Evolutionary conservation across 2,888 invertebrate genomes (phyloP), one percentile per base, ranked within the genome.

Genomic region (Latrodectus hesperus): DNA sequence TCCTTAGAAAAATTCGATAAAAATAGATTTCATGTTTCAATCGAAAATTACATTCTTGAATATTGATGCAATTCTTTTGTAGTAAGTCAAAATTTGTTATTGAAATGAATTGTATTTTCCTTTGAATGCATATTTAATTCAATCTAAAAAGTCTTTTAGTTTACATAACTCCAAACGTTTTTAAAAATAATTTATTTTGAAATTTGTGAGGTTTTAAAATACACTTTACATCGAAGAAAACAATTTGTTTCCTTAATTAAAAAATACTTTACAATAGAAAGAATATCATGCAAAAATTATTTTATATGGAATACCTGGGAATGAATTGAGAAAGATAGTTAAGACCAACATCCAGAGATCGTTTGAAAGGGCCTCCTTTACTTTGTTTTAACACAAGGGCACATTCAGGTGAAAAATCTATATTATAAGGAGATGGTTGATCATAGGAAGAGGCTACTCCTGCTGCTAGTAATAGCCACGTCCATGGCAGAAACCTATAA

Each of bases 321-420:
- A 89, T 82, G 60, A 89, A 90, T 26, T 82, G 77, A 0, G 88
- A 71, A 14, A 90, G 22, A 49, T 89, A 90, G 26, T 82, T 85
- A 12, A 90, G 67, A 2, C 90, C 90, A 8, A 84, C 74, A 12
- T 88, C 84, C 14, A 89, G 60, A 1, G 86, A 86, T 64, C 83
- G 70, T 53, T 79, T 74, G 65, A 77, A 68, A 65, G 77, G 74
- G 49, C 74, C 67, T 22, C 89, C 85, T 72, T 88, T 89, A 17
- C 85, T 85, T 65, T 79, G 88, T 26, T 90, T 88, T 6, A 90
- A 75, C 17, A 90, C 90, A 9, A 90, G 64, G 16, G 90, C 90
- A 81, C 90, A 90, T 74, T 90, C 90, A 14, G 90, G 90, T 4
- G 87, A 84, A 77, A 88, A 90, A 55, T 90, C 90, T 14, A 89